Base-by-base conservation (phyloP, 35 echinoderm and acorn worm genomes). In the Nesometra sesokonis region DNA sequence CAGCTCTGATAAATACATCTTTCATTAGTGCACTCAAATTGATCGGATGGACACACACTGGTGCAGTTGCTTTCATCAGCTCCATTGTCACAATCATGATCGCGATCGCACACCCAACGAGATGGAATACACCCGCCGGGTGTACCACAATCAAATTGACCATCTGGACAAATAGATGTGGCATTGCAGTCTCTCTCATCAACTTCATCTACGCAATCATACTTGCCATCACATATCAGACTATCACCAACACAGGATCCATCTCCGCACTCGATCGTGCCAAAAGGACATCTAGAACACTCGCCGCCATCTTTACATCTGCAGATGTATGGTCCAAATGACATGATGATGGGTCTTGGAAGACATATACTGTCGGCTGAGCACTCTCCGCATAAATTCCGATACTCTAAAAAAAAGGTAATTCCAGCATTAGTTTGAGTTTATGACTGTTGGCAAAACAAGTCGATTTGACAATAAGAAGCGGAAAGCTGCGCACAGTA, bases 21-120 rank as follows among this genome's bases (percentile, higher is more conserved):
- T n/a, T n/a, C n/a, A n/a, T n/a, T n/a, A n/a, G n/a, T n/a, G n/a
- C n/a, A n/a, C n/a, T n/a, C n/a, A n/a, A n/a, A n/a, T n/a, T n/a
- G n/a, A n/a, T n/a, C n/a, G n/a, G n/a, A n/a, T n/a, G n/a, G n/a
- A n/a, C n/a, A n/a, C n/a, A n/a, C n/a, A n/a, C 15, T 43, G 15
- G 39, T 88, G 90, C 43, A 90, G 30, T 19, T 85, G 19, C 79
- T 35, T 85, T 94, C 93, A 87, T 94, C 93, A 0, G 85, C 34
- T 0, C 77, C 89, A 81, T 91, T 67, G 11, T 15, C 27, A 76
- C 93, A 94, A 77, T 94, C 77, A 7, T 19, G 5, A 15, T 84
- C 32, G 84, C 85, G 88, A 40, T 94, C 35, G 85, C 93, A 94
- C 32, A 32, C 47, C 33, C 29, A 46, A 0, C n/a, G 19, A 35